Conservation (phyloP, 2,113 vertebrate species). For the Prochilodus magdalenae region DNA sequence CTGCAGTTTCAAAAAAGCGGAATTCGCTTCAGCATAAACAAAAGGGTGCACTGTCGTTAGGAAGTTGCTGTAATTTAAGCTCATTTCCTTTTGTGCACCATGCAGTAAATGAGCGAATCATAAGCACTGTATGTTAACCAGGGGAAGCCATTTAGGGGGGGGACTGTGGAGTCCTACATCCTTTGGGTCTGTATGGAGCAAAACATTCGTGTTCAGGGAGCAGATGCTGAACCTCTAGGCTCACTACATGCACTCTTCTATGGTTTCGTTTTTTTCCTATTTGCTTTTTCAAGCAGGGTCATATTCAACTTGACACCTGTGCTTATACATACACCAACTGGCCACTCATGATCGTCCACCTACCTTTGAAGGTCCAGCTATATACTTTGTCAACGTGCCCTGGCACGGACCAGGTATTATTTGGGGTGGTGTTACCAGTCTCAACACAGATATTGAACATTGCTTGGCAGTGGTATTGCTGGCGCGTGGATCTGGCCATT, state of each 20-base stretch:
- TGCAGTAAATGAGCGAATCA: neutral
- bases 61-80: neutral
- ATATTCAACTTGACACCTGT: no score
- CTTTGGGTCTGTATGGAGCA: neutral
- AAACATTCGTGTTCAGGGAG: neutral
- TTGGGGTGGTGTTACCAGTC: neutral
- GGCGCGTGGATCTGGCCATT: no score
- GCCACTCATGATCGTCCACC: neutral
- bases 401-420: no score
- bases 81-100: neutral
- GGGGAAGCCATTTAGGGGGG: conserved; percentile 37
- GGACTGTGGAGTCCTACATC: neutral
- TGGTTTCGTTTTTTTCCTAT: neutral
- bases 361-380: neutral
- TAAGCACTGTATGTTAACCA: neutral
- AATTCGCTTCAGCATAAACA: no score
- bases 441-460: neutral
- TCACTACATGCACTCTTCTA: conserved; percentile 23
- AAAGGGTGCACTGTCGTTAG: no score
- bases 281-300: no score
- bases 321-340: neutral
- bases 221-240: conserved; percentile 56
- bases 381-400: no score
- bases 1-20: no score
- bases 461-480: no score